phyloP scores from a whole-genome alignment of 2,113 vertebrate species.

The Arothron firmamentum region DNA sequence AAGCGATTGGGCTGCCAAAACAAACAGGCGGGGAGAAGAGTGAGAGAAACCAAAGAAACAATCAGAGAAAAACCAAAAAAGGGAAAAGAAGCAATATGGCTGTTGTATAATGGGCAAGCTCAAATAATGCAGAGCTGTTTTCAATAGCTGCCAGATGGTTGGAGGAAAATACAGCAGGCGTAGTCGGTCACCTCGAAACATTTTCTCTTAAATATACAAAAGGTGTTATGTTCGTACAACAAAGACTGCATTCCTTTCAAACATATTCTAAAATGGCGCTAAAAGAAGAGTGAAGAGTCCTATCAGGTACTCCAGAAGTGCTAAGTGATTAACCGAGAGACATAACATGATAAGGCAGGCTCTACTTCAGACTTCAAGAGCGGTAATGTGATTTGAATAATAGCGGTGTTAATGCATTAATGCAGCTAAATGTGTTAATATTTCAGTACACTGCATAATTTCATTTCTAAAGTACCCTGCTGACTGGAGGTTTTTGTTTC shows the following conservation, averaged over 20 bases:
- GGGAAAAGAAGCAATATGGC: slow-evolving; percentile 20
- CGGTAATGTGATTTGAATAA: slow-evolving; percentile 33
- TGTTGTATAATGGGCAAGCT: slow-evolving; percentile 46
- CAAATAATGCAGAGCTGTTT: slow-evolving; percentile 46
- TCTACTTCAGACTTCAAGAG: slow-evolving; percentile 5
- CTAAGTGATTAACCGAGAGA: slow-evolving; percentile 28
- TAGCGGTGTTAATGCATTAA: slow-evolving; percentile 11
- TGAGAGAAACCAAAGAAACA: slow-evolving; percentile 4
- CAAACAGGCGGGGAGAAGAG: slow-evolving; percentile 33
- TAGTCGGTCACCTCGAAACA: slow-evolving; percentile 56
- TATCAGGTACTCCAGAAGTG: slow-evolving; percentile 26
- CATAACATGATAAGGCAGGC: slow-evolving; percentile 18
- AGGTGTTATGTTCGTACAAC: slow-evolving; percentile 38
- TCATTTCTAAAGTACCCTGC: slow-evolving; percentile 15
- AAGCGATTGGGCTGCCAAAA: slow-evolving; percentile 56
- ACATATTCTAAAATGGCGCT: slow-evolving; percentile 19
- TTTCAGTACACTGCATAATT: slow-evolving; percentile 40
- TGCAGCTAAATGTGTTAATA: slow-evolving; percentile 32
- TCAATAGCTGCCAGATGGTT: slow-evolving; percentile 65
- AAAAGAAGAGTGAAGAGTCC: slow-evolving; percentile 18
- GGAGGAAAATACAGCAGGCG: slow-evolving; percentile 33
- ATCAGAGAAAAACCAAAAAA: slow-evolving; percentile 1
- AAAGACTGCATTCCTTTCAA: slow-evolving; percentile 31
- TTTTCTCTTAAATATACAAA: slow-evolving; percentile 51
- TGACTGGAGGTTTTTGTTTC: slow-evolving; percentile 33